phyloP scores from a whole-genome alignment of 2,888 invertebrate species.

The Arctia plantaginis region DNA sequence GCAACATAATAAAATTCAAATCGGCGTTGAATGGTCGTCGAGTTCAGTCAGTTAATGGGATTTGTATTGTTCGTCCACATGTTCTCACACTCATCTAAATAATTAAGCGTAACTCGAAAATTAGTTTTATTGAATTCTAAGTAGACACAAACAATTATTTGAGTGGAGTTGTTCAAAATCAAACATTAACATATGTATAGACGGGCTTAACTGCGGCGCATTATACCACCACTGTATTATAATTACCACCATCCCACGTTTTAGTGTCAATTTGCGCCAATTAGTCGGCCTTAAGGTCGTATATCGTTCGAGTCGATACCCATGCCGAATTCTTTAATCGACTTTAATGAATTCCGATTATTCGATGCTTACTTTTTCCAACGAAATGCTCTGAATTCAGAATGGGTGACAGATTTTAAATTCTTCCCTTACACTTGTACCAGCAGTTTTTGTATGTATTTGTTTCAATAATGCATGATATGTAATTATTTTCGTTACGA shows the following conservation, averaged over 20 bases:
- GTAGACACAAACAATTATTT: constrained; percentile 56
- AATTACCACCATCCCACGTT: constrained; percentile 64
- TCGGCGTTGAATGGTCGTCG: constrained; percentile 14
- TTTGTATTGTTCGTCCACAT: constrained; percentile 31
- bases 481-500: constrained; percentile 80
- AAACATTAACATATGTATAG: constrained; percentile 49
- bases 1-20: constrained; percentile 32
- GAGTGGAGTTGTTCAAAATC: constrained; percentile 48
- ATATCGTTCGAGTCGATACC: constrained; percentile 60
- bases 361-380: constrained; percentile 74
- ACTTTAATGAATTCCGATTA: constrained; percentile 78
- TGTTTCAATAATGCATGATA: constrained; percentile 83
- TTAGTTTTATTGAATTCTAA: constrained; percentile 51
- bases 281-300: constrained; percentile 66
- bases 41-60: constrained; percentile 29
- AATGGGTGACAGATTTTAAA: constrained; percentile 85
- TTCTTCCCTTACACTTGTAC: constrained; percentile 84
- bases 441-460: constrained; percentile 66
- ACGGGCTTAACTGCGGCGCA: constrained; percentile 42
- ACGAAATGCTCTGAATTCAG: constrained; percentile 80
- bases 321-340: constrained; percentile 75
- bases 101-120: constrained; percentile 52
- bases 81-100: constrained; percentile 53
- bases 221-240: constrained; percentile 59
- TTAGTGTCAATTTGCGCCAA: constrained; percentile 73